Base-by-base conservation (phyloP, 2,797 vertebrate species). In the Pangasius macronema region DNA sequence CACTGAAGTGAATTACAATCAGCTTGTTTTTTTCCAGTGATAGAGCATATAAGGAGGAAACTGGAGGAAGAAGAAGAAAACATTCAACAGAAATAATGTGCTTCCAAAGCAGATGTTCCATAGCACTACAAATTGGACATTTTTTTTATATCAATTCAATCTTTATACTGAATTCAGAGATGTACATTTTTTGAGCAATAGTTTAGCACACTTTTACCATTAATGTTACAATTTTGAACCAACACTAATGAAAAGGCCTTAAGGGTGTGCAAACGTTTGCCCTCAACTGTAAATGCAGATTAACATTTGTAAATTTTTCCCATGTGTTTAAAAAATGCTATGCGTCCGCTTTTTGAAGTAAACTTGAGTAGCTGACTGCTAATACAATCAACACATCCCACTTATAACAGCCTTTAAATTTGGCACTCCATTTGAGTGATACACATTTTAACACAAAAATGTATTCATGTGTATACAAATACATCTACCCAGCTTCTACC, bases 31-130 rank as follows among this genome's bases (percentile, higher is more conserved):
- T 73, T 63, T 39, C 8, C 85, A 91, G 91, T 91, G 61, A 90
- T 91, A 39, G 53, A 81, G 10, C 85, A 91, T 16, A 91, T 92
- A 77, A 88, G 88, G 73, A 90, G 83, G 68, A 90, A 90, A 82
- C 79, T 91, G 11, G 88, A 91, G 72, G 84, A 86, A 49, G 90
- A 92, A 49, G 90, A 92, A 68, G 70, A 87, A 59, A 84, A 72
- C 36, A 75, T 10, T 33, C 83, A 79, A 30, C 53, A 77, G 4
- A 55, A 46, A 46, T 79, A 42, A 11, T 1, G 5, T 80, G 33
- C 20, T 59, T 39, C 22, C 5, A 42, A 59, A 39, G 42, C n/a
- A 18, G 3, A 77, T 53, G 14, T 20, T 77, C 49, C n/a, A 77
- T 22, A 13, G 13, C 1, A 14, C 11, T 53, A 18, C 1, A 30